Conservation (phyloP, 2,797 vertebrate genomes). For the Rhodeus uyekii region DNA sequence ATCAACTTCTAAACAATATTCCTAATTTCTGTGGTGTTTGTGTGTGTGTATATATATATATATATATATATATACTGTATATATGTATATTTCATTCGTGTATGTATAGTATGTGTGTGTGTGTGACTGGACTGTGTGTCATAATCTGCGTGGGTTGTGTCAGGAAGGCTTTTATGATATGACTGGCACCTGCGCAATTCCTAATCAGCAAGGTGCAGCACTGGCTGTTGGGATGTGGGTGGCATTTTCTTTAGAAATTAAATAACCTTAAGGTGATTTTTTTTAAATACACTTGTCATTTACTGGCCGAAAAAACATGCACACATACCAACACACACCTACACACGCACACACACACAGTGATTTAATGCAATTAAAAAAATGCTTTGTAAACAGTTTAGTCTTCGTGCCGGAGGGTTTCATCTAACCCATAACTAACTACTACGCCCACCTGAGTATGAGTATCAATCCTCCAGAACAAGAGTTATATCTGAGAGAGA, state of each 20-base stretch:
- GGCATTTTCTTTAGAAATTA: slow-evolving; percentile 35
- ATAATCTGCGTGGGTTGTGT: background rate
- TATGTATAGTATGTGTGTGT: too few relatives aligned
- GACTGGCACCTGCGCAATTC: slow-evolving; percentile 42
- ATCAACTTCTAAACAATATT: too few relatives aligned
- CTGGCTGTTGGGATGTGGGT: slow-evolving; percentile 32
- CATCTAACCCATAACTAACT: slow-evolving; percentile 29
- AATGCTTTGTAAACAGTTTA: background rate
- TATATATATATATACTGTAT: too few relatives aligned
- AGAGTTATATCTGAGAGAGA: background rate
- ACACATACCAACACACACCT: background rate
- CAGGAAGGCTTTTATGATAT: slow-evolving; percentile 26
- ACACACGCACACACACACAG: background rate
- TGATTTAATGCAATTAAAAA: slow-evolving; percentile 33
- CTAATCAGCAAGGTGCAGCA: slow-evolving; percentile 43
- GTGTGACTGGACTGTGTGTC: background rate
- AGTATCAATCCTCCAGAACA: background rate
- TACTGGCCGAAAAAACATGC: background rate
- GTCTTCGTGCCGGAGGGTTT: background rate
- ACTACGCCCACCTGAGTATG: slow-evolving; percentile 5
- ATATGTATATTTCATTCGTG: too few relatives aligned
- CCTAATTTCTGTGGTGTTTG: too few relatives aligned
- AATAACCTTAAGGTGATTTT: slow-evolving; percentile 33
- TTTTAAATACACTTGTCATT: slow-evolving; percentile 13
- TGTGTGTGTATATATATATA: too few relatives aligned